Conservation (phyloP, 1,140 invertebrate genomes). For the Cherax destructor region DNA sequence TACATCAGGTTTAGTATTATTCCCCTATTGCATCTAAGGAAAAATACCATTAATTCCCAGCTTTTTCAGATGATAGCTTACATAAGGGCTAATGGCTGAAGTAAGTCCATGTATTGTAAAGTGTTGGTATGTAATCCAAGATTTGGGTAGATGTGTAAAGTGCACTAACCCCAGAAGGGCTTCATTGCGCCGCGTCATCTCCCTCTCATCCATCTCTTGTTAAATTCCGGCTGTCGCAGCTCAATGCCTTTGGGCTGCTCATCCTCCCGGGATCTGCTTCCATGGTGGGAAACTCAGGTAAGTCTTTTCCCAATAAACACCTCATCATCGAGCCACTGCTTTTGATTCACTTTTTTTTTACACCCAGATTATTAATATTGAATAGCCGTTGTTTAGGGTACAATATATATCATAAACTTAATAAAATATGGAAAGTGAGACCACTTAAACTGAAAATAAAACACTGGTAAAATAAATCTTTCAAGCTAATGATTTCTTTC, state of each 20-base stretch:
- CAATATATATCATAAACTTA: no score
- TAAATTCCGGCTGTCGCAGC: constrained; percentile 96
- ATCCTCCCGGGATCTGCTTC: constrained; percentile 94
- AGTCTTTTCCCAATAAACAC: constrained; percentile 51
- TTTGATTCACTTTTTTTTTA: neutral
- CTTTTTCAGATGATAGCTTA: constrained; percentile 17
- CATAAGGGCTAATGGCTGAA: constrained; percentile 2
- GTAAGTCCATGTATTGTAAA: neutral
- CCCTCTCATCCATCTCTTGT: constrained; percentile 97
- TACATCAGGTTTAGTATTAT: neutral
- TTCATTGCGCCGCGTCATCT: constrained; percentile 89
- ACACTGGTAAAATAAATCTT: no score
- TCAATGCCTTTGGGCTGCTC: constrained; percentile 96
- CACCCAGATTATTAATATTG: no score
- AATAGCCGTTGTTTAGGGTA: no score
- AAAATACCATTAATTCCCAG: neutral
- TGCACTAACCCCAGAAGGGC: constrained; percentile 60
- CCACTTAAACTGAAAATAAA: no score
- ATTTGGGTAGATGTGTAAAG: neutral
- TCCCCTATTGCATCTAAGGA: neutral
- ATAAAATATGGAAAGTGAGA: no score
- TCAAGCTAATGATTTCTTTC: no score
- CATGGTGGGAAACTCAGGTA: constrained; percentile 84
- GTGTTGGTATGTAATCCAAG: neutral
- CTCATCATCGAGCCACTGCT: neutral